Conservation (phyloP, 2,113 vertebrate species). For the Physeter macrocephalus region DNA sequence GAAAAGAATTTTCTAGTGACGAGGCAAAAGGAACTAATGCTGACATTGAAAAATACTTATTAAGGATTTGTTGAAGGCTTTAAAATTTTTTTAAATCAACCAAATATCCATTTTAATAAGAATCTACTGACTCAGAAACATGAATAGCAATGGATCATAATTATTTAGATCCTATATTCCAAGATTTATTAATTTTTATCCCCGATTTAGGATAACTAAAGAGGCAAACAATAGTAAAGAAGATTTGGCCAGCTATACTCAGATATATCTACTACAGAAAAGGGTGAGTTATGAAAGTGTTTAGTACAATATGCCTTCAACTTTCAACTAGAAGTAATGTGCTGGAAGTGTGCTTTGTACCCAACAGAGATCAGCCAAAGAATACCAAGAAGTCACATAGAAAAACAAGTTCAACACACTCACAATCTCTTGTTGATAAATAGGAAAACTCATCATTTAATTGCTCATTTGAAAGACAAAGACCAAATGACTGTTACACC, state of each 20-base stretch:
- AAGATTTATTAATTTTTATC: neutral
- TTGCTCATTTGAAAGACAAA: constrained; percentile 35
- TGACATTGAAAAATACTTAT: neutral
- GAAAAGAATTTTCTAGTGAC: constrained; percentile 17
- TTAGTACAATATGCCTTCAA: neutral
- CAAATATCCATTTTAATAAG: neutral
- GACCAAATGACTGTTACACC: neutral
- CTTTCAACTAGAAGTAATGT: neutral
- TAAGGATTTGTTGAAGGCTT: neutral
- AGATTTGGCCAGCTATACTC: neutral
- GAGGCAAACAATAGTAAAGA: neutral
- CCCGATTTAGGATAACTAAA: neutral
- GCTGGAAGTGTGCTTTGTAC: neutral
- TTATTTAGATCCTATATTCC: neutral
- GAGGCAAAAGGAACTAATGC: neutral
- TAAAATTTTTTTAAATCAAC: neutral
- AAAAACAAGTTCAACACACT: constrained; percentile 20
- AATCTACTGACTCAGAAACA: neutral
- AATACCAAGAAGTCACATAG: constrained; percentile 15
- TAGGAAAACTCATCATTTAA: neutral
- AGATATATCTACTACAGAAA: neutral
- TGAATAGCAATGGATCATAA: neutral
- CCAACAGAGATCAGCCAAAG: neutral
- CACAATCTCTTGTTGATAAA: neutral
- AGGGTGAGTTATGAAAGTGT: neutral